Conservation (phyloP, 2,888 invertebrate species). For the Drosophila neutralis region DNA sequence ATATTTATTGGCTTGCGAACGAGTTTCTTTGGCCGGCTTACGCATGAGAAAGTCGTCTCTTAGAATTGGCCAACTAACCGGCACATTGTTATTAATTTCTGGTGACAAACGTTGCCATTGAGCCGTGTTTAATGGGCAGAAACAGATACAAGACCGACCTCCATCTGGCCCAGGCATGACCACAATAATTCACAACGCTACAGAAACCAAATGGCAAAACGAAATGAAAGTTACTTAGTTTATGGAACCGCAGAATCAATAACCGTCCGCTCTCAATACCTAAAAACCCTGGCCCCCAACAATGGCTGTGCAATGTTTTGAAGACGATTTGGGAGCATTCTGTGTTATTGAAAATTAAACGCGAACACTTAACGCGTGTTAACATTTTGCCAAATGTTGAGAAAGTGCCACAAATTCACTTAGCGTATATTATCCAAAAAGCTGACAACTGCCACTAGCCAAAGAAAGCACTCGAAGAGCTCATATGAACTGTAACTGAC, state of each 20-base stretch:
- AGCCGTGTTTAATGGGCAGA: conserved; percentile 67
- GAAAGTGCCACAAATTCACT: conserved; percentile 66
- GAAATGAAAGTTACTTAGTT: conserved; percentile 69
- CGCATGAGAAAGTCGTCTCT: conserved; percentile 66
- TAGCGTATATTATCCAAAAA: conserved; percentile 52
- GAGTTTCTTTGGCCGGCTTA: conserved; percentile 65
- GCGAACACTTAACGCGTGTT: conserved; percentile 8
- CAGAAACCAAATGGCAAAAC: conserved; percentile 61
- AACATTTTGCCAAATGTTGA: conserved; percentile 36
- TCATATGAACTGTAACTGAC: conserved; percentile 43
- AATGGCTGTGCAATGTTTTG: conserved; percentile 53
- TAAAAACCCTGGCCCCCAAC: conserved; percentile 25
- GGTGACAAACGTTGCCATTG: conserved; percentile 75
- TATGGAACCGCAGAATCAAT: conserved; percentile 76
- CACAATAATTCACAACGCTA: conserved; percentile 46
- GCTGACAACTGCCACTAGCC: conserved; percentile 21
- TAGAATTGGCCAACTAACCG: conserved; percentile 76
- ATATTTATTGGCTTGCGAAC: conserved; percentile 40
- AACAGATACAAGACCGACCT: conserved; percentile 38
- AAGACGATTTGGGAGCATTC: conserved; percentile 47
- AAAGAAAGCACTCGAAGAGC: conserved; percentile 55
- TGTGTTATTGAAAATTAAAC: conserved; percentile 40
- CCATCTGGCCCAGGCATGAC: conserved; percentile 38
- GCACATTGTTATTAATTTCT: conserved; percentile 76
- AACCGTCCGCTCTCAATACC: conserved; percentile 59